Conservation (phyloP, 2,113 vertebrate genomes). For the Lophura nycthemera region DNA sequence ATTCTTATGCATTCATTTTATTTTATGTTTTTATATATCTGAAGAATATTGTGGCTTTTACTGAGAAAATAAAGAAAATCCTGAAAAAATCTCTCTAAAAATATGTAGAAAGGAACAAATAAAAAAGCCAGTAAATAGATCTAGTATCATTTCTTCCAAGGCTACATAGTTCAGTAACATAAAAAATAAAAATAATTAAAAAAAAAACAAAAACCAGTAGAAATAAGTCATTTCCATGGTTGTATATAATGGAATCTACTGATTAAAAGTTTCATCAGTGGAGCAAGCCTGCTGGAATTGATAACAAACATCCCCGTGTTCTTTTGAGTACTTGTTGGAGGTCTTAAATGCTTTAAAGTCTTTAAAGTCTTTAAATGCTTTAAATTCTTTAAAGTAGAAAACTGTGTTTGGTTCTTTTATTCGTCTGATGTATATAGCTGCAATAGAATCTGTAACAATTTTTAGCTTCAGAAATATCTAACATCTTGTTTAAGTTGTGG, state of each 20-base stretch:
- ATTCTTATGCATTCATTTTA: background rate
- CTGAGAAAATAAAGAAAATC: background rate
- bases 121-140: background rate
- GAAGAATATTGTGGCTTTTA: background rate
- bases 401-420: background rate
- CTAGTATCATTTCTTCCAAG: background rate
- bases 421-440: background rate
- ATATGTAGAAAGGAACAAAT: background rate
- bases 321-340: background rate
- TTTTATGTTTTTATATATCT: background rate
- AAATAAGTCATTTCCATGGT: background rate
- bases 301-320: background rate
- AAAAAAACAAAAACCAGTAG: background rate
- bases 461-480: background rate
- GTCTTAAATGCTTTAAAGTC: background rate
- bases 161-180: background rate
- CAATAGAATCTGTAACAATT: background rate
- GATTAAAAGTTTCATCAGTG: background rate
- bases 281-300: background rate
- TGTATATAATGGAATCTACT: background rate
- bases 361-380: too few species aligned
- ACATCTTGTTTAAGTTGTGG: rapidly evolving
- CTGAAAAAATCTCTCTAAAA: background rate
- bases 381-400: too few species aligned
- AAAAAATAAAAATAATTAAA: background rate